Evolutionary conservation across 2,888 invertebrate genomes (phyloP).

Genomic region (Yponomeuta evonymella): DNA sequence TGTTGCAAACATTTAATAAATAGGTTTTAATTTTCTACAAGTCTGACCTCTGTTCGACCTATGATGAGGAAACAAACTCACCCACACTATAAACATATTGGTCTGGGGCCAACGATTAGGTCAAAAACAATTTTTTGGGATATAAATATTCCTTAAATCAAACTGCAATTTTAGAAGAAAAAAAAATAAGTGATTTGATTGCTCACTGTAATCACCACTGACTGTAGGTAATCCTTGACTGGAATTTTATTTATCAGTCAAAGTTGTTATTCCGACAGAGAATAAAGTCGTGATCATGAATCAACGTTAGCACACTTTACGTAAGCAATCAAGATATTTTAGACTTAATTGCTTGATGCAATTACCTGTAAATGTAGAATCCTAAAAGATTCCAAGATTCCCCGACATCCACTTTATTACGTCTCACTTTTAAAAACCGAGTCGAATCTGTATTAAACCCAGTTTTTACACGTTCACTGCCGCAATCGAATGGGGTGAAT

Average conservation of each 20-base stretch:
- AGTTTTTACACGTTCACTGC: constrained; percentile 11
- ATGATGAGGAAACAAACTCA: too few relatives aligned
- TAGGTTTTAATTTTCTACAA: too few relatives aligned
- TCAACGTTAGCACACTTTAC: not conserved
- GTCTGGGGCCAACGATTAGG: too few relatives aligned
- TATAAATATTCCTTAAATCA: not conserved
- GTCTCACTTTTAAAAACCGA: not conserved
- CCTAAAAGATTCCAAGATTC: not conserved
- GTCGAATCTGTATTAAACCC: not conserved
- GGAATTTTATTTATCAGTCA: not conserved
- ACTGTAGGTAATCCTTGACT: not conserved
- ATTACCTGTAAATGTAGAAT: not conserved
- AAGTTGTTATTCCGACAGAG: not conserved
- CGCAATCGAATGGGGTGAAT: not conserved
- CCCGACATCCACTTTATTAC: not conserved
- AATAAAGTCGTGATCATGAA: not conserved
- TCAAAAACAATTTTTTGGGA: too few relatives aligned
- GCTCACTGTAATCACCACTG: not conserved
- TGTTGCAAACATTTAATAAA: too few relatives aligned
- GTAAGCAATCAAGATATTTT: not conserved
- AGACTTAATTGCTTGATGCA: not conserved
- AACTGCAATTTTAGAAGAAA: too few relatives aligned
- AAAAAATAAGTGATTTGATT: too few relatives aligned
- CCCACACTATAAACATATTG: too few relatives aligned
- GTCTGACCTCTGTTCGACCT: too few relatives aligned